These are phyloP conservation scores for Nannoperca obscura DNA, from an alignment of 2,797 vertebrate genomes.

Conservation along the genomic window DNA sequence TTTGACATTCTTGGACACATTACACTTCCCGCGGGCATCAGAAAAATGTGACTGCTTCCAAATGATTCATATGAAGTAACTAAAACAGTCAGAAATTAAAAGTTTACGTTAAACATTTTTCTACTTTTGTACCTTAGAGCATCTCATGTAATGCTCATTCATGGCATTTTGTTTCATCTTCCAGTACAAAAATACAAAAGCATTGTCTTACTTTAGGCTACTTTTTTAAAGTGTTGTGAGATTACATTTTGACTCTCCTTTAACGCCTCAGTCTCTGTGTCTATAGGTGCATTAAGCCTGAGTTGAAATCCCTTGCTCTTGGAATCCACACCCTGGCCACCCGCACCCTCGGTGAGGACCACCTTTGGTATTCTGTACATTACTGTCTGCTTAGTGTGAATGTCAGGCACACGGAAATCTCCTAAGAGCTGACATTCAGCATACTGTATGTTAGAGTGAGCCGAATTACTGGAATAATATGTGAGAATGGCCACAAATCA, in stretches of 20 bases:
- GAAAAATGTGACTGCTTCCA: not conserved
- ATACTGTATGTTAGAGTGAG: not conserved
- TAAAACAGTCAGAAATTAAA: not conserved
- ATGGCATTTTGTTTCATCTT: not conserved
- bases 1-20: constrained; percentile 2
- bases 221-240: not conserved
- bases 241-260: not conserved
- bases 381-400: not conserved
- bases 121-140: not conserved
- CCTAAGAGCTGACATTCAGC: constrained; percentile 9
- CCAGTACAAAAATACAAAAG: not conserved
- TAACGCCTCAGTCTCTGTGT: constrained; percentile 34
- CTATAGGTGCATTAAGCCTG: constrained; percentile 90
- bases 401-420: constrained; percentile 6
- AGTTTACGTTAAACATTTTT: not conserved
- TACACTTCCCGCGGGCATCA: not conserved
- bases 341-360: constrained; percentile 86
- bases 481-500: not conserved
- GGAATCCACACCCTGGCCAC: constrained; percentile 92
- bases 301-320: constrained; percentile 93
- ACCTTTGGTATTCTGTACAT: constrained; percentile 10
- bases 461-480: not conserved
- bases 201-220: not conserved
- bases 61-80: constrained; percentile 6
- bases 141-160: not conserved